phyloP scores from a whole-genome alignment of 2,797 vertebrate genomes.

The Schizopygopsis malacanthus region DNA sequence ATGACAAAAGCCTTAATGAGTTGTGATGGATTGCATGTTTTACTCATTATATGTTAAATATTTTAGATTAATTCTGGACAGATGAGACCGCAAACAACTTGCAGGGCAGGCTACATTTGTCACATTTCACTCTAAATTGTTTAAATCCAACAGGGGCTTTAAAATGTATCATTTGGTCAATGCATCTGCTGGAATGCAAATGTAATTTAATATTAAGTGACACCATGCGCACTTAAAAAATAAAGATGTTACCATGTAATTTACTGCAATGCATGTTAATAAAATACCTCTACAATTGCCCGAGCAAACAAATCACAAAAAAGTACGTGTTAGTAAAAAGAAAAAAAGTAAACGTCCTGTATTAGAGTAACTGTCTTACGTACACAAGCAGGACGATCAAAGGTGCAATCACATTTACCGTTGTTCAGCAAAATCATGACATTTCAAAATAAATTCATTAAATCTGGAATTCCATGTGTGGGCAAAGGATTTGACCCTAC shows the following conservation, averaged over 20 bases:
- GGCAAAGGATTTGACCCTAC: not conserved
- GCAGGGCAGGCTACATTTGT: not conserved
- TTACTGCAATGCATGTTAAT: not conserved
- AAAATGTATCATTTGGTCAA: slow-evolving; percentile 1
- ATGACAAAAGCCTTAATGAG: not conserved
- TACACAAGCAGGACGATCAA: not conserved
- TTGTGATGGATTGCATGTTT: not conserved
- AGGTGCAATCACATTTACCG: not conserved
- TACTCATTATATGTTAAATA: slow-evolving; percentile 1
- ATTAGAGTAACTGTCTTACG: not conserved
- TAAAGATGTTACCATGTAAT: not conserved
- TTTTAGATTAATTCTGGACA: not conserved
- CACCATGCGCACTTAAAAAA: not conserved
- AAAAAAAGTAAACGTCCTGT: not conserved
- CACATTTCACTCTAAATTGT: not conserved
- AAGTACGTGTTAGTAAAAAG: not conserved
- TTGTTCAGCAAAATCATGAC: slow-evolving; percentile 1
- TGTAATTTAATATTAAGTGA: not conserved
- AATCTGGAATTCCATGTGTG: not conserved
- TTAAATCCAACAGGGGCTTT: slow-evolving; percentile 3
- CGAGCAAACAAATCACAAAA: not conserved
- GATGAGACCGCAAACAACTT: not conserved
- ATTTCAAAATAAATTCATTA: not conserved
- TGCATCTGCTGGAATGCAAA: slow-evolving; percentile 1
- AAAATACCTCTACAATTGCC: not conserved